Conservation (phyloP, 2,113 vertebrate species). For the Coregonus clupeaformis region DNA sequence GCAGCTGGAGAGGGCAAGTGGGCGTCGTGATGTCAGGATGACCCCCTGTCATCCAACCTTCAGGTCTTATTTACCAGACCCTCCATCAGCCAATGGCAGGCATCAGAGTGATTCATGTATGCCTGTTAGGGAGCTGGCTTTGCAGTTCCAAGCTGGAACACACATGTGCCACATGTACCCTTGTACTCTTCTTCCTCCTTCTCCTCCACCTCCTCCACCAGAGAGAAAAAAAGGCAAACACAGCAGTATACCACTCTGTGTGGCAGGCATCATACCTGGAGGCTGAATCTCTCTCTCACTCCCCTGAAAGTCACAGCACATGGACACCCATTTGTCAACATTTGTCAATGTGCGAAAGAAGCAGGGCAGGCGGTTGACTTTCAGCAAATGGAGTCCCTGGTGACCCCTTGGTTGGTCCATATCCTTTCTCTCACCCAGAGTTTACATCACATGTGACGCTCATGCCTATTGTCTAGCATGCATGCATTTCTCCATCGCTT, state of each 20-base stretch:
- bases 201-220: neutral
- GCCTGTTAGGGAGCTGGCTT: constrained; percentile 18
- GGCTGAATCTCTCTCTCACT: neutral
- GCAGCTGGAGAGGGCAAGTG: neutral
- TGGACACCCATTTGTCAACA: neutral
- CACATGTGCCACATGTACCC: constrained; percentile 35
- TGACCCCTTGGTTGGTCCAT: neutral
- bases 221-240: neutral
- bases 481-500: too few species aligned
- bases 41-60: constrained; percentile 38
- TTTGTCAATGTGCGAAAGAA: neutral
- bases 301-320: neutral
- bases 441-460: neutral
- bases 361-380: neutral
- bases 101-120: constrained; percentile 20
- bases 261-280: neutral
- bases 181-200: constrained; percentile 1
- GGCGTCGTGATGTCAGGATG: constrained; percentile 10
- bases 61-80: constrained; percentile 35
- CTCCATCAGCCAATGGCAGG: neutral
- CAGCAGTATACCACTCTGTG: neutral
- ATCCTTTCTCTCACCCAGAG: neutral
- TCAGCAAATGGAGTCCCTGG: neutral
- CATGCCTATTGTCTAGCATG: too few species aligned
- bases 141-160: constrained; percentile 15